Base-by-base conservation (phyloP, 2,888 invertebrate genomes). In the Chouioia cunea region DNA sequence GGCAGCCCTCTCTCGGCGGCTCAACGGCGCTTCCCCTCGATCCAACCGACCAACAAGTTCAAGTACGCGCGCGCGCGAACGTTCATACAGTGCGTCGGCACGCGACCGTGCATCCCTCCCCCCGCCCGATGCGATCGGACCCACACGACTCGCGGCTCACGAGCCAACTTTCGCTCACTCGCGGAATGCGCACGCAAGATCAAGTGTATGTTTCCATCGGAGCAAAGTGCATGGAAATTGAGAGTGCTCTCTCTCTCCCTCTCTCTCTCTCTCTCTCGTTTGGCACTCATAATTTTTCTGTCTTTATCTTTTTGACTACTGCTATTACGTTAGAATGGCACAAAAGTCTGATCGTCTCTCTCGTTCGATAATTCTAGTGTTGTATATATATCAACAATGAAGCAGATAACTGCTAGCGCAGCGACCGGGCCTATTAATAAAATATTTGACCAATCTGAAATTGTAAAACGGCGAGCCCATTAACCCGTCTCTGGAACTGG, bases 201-300 rank as follows among this genome's bases (percentile, higher is more conserved):
- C 73, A 70, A 73, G 75, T 73, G 74, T 74, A 73, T 63, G 72
- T 75, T 66, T 63, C 59, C 74, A 56, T 63, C 74, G 75, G 81
- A 81, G 82, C 86, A 82, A 70, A 69, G 65, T 71, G 74, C 77
- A 81, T 48, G 56, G 65, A 72, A 68, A 72, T 65, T 68, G 65
- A 65, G 50, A 60, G 65, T 72, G 67, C 54, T n/a, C n/a, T n/a
- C n/a, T n/a, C n/a, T n/a, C n/a, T n/a, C n/a, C n/a, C n/a, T n/a
- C n/a, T n/a, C n/a, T n/a, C n/a, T n/a, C n/a, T n/a, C n/a, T n/a
- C n/a, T n/a, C n/a, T n/a, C n/a, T n/a, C n/a, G n/a, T n/a, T n/a
- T n/a, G n/a, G n/a, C n/a, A n/a, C n/a, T n/a, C n/a, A n/a, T n/a
- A n/a, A n/a, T n/a, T n/a, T n/a, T n/a, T n/a, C n/a, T n/a, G n/a